Evolutionary conservation across 2,888 invertebrate genomes (phyloP).

Genomic region (Bugulina stolonifera): DNA sequence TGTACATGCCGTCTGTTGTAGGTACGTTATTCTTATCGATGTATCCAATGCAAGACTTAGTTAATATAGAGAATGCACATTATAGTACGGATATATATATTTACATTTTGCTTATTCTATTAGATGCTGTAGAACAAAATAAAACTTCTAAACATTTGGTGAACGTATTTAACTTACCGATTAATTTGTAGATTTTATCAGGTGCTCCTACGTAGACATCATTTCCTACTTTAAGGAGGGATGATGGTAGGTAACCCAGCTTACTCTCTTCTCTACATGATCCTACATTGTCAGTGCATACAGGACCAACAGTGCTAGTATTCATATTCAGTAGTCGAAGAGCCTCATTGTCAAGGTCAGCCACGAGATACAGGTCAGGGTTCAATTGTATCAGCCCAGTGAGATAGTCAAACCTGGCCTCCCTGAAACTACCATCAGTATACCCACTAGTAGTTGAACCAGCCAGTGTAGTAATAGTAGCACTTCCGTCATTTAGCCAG

Average conservation of each 20-base stretch:
- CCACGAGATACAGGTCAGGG: background rate
- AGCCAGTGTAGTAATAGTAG: background rate
- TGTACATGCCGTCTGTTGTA: too few species aligned
- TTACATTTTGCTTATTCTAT: too few species aligned
- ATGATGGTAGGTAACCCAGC: background rate
- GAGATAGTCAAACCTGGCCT: background rate
- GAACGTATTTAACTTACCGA: too few species aligned
- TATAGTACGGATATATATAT: too few species aligned
- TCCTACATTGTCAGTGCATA: background rate
- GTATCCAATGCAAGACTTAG: too few species aligned
- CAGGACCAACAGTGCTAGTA: conserved; percentile 30
- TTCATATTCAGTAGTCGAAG: conserved; percentile 48
- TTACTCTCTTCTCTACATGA: background rate
- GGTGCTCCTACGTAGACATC: background rate
- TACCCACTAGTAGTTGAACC: background rate
- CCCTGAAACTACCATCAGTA: background rate
- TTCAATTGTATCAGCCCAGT: background rate
- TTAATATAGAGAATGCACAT: too few species aligned
- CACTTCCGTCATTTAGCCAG: background rate
- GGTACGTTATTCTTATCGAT: too few species aligned
- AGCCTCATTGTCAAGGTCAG: conserved; percentile 49
- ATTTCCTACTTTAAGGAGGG: background rate
- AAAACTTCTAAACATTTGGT: too few species aligned
- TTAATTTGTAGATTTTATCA: background rate
- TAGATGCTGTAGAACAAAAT: too few species aligned